These are phyloP conservation scores for Andrena marginata DNA, from an alignment of 2,888 invertebrate genomes.

Conservation along the genomic window DNA sequence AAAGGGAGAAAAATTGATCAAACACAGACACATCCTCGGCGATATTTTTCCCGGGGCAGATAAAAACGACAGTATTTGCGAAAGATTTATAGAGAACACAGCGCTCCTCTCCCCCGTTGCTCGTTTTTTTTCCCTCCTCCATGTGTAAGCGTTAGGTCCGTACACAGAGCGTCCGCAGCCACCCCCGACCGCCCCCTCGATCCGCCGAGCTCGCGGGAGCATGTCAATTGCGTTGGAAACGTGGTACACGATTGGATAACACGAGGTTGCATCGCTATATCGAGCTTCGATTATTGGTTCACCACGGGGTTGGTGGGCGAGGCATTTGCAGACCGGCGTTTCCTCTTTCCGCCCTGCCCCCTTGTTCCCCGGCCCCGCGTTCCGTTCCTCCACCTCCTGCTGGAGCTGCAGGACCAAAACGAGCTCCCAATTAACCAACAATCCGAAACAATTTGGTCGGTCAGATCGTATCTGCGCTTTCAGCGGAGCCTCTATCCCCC, in stretches of 20 bases:
- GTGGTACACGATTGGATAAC: constrained; percentile 73
- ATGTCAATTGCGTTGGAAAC: constrained; percentile 67
- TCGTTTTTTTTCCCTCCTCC: neutral
- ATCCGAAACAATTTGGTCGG: constrained; percentile 83
- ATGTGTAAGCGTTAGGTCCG: neutral
- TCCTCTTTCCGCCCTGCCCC: constrained; percentile 48
- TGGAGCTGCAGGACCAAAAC: constrained; percentile 73
- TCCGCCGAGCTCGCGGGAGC: constrained; percentile 17
- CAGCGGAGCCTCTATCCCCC: constrained; percentile 24
- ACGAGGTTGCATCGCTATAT: constrained; percentile 67
- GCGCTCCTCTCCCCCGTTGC: neutral
- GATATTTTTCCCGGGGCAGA: constrained; percentile 53
- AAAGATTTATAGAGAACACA: constrained; percentile 44
- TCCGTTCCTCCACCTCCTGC: constrained; percentile 27
- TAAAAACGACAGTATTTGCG: constrained; percentile 57
- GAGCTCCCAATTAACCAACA: constrained; percentile 83
- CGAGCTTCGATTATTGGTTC: constrained; percentile 76
- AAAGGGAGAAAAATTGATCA: constrained; percentile 40
- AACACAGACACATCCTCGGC: constrained; percentile 6
- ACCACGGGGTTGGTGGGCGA: constrained; percentile 76
- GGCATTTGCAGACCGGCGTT: constrained; percentile 69
- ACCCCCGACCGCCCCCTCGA: constrained; percentile 26
- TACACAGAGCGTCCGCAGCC: neutral
- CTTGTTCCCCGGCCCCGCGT: constrained; percentile 9
- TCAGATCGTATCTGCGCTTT: constrained; percentile 78